Percentiles rank a stretch among this genome's conserved stretches.
Conservation (phyloP, 2,888 invertebrate species). For the Neoscelio sp. region DNA sequence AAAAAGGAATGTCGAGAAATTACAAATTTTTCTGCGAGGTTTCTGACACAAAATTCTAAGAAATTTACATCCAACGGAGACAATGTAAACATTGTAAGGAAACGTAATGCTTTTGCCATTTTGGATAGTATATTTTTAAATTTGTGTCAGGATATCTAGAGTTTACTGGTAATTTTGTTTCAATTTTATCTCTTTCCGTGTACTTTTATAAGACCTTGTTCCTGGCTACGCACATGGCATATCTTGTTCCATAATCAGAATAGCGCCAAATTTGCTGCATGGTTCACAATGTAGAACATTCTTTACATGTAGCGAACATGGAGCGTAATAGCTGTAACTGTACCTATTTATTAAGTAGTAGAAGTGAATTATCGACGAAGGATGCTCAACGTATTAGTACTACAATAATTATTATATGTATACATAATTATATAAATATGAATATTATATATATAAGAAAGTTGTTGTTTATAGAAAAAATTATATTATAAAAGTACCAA, state of each 20-base stretch:
- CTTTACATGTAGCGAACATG: slow-evolving; percentile 38
- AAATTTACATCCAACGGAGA: too few species aligned
- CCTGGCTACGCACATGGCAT: slow-evolving; percentile 40
- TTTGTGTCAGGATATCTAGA: too few species aligned
- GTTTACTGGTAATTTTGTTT: too few species aligned
- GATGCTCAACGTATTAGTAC: slow-evolving; percentile 80
- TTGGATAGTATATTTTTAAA: too few species aligned
- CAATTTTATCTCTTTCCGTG: too few species aligned
- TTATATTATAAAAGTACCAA: slow-evolving; percentile 75
- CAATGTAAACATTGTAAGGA: too few species aligned
- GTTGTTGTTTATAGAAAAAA: slow-evolving; percentile 79
- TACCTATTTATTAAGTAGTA: slow-evolving; percentile 54
- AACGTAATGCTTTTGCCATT: too few species aligned
- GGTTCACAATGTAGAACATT: slow-evolving; percentile 25
- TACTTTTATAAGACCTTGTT: too few species aligned
- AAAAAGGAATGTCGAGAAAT: too few species aligned
- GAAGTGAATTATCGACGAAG: slow-evolving; percentile 69
- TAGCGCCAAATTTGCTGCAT: slow-evolving; percentile 51
- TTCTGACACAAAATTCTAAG: too few species aligned
- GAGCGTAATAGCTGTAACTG: slow-evolving; percentile 50
- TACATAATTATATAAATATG: slow-evolving; percentile 44
- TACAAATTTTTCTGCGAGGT: too few species aligned
- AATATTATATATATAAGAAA: slow-evolving; percentile 67
- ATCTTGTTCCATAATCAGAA: slow-evolving; percentile 62
- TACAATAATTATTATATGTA: slow-evolving; percentile 75